phyloP scores from a whole-genome alignment of 2,888 invertebrate genomes.

The Chrysopilus asiliformis region DNA sequence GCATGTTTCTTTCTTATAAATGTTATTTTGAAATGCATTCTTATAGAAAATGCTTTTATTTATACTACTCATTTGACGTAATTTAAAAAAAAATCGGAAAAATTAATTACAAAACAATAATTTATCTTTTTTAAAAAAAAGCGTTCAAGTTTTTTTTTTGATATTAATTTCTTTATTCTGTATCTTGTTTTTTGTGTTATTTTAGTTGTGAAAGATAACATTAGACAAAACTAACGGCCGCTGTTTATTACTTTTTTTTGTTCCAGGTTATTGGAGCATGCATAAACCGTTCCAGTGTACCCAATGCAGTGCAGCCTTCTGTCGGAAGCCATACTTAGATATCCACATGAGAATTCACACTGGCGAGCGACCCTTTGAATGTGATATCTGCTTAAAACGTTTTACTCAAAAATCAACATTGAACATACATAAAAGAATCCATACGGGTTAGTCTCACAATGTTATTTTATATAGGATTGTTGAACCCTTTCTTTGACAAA shows the following conservation, averaged over 20 bases:
- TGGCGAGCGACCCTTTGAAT: constrained; percentile 39
- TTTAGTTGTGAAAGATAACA: too few relatives aligned
- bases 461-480: neutral
- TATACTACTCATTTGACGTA: too few relatives aligned
- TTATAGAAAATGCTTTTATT: too few relatives aligned
- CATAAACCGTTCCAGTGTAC: constrained; percentile 44
- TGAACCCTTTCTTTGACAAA: too few relatives aligned
- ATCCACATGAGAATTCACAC: constrained; percentile 72
- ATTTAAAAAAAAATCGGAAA: too few relatives aligned
- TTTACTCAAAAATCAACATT: constrained; percentile 60
- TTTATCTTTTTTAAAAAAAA: too few relatives aligned
- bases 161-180: too few relatives aligned
- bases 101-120: too few relatives aligned
- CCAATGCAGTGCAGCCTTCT: constrained; percentile 45
- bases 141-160: too few relatives aligned
- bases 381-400: constrained; percentile 54
- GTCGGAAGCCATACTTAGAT: constrained; percentile 65
- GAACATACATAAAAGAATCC: constrained; percentile 57
- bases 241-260: constrained; percentile 22
- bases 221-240: constrained; percentile 17
- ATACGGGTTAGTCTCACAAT: constrained; percentile 47
- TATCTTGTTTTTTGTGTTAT: too few relatives aligned
- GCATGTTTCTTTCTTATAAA: constrained; percentile 6
- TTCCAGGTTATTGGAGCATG: constrained; percentile 26
- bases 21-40: too few relatives aligned